Base-by-base conservation (phyloP, 2,888 invertebrate species). In the Drosophila helvetica region DNA sequence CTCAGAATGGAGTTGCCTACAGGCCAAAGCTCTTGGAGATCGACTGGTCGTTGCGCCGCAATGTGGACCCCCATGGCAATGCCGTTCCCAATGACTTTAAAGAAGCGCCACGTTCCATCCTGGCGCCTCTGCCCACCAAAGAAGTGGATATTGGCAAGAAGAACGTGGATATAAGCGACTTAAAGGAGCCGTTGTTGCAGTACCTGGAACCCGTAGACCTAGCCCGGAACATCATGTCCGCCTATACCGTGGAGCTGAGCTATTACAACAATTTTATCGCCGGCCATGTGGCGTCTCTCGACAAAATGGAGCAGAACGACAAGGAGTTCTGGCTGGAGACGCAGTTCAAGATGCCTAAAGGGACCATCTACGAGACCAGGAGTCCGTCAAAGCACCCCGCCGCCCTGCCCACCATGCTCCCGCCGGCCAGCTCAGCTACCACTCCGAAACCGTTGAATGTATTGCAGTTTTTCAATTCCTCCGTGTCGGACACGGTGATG, bases 161-260 rank as follows among this genome's bases (percentile, higher is more conserved):
- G 1, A 70, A 64, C 15, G 25, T 84, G n/a, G 15, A 71, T 2
- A 74, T 85, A 3, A 19, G n/a, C 2, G 78, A 82, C 19, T 66
- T 85, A 43, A 66, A 80, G 47, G 53, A 78, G 4, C 63, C 80
- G 0, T 91, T 91, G 91, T 90, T 89, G 48, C 38, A 75, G 2
- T 89, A 87, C 56, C 74, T 94, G 64, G 96, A 96, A 83, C 96
- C 96, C 0, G 89, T 94, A 1, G 95, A 96, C 90, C 92, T 96
- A n/a, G 93, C 94, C 12, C 93, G 94, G 7, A 93, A 94, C 78
- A 79, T 95, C 1, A 92, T 93, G 1, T 79, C 91, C 0, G 92
- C 94, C 0, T 95, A 94, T 6, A 90, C 94, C 1, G 93, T 95
- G 84, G 96, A 96, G 84, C 92, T 96, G 3, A 94, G 95, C 71